phyloP scores from a whole-genome alignment of 2,797 vertebrate genomes.

The Anguilla megastoma region DNA sequence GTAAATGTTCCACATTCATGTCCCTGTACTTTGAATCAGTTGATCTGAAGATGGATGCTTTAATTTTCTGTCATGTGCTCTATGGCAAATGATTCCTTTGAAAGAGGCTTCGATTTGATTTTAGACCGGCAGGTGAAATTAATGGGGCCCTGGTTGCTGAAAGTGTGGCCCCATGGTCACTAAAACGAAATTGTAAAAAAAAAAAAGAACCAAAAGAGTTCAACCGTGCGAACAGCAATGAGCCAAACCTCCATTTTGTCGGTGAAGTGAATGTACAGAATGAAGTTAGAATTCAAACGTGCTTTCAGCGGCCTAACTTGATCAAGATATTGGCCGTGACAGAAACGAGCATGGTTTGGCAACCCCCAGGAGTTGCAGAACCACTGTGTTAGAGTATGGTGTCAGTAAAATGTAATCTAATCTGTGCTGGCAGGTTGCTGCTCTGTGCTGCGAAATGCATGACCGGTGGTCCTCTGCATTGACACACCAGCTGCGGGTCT shows the following conservation, averaged over 20 bases:
- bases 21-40: neutral
- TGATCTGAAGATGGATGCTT: neutral
- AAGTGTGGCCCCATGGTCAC: neutral
- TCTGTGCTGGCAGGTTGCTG: neutral
- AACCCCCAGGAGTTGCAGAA: neutral
- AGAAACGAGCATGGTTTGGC: too few species aligned
- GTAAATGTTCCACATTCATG: neutral
- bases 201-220: neutral
- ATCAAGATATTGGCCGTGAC: neutral
- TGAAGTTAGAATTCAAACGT: neutral
- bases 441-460: neutral
- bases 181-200: neutral
- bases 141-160: neutral
- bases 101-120: neutral
- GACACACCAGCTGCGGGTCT: neutral
- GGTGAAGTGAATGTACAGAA: too few species aligned
- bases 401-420: neutral
- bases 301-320: neutral
- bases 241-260: too few species aligned
- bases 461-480: neutral
- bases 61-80: neutral
- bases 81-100: neutral
- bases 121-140: neutral
- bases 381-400: neutral
- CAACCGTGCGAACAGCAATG: neutral